Base-by-base conservation (phyloP, 1,140 invertebrate species). In the Cotesia typhae region DNA sequence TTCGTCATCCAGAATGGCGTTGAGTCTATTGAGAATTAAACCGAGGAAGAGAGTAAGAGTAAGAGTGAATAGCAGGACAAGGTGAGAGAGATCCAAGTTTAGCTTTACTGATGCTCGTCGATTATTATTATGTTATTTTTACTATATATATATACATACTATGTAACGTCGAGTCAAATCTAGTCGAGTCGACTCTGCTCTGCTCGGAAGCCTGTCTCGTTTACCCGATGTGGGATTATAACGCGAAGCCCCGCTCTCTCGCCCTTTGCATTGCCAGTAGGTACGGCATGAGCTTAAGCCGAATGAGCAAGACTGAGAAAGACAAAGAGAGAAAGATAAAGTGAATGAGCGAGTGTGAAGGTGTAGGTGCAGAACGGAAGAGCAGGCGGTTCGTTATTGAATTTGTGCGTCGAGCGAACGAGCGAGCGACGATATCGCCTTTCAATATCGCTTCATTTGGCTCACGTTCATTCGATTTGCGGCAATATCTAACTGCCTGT, bases 401-500 rank as follows among this genome's bases (percentile, higher is more conserved):
- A 80, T 80, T 80, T 80, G 79, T 80, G 78, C 77, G 74, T 78
- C 76, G 78, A 74, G 70, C 74, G 57, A 59, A 59, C 73, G 74
- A 71, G 76, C 76, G 76, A 76, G 74, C 78, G 76, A 79, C 78
- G 78, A 80, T 80, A 80, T 80, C 79, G 79, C 78, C 79, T 80
- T 80, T 80, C 79, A 80, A 80, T 80, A 80, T 80, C 79, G 79
- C 79, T 80, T 80, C 79, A 80, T 80, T 80, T 80, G 79, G 75
- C 77, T 80, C 78, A 78, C 78, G 79, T 79, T 80, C 77, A 79
- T 80, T 80, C 79, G 79, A 80, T 80, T 80, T 80, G 77, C 77
- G 74, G 74, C 74, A 77, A 80, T 79, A 80, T 79, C 77, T 79
- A 76, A 79, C 77, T 78, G 69, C 60, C 38, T 75, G 20, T 36